Evolutionary conservation across 2,888 invertebrate genomes (phyloP), one percentile per base, ranked within the genome.

Genomic region (Metellina segmentata): DNA sequence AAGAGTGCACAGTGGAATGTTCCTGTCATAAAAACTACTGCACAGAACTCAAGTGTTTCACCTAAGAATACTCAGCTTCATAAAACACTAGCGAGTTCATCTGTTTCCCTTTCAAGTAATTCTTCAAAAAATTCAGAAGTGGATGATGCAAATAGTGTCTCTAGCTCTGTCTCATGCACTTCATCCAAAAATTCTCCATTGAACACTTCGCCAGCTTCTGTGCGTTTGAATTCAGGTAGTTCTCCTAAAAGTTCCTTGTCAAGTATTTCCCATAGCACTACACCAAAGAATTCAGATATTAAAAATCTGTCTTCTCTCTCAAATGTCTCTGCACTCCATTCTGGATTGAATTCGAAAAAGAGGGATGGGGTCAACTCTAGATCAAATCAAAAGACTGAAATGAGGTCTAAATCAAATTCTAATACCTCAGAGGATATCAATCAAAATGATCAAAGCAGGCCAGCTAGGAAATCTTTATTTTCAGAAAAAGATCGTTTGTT

Each of bases 211-310:
- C 52, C 85, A 7, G 70, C 53, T 11, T 82, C 49, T 48, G 81
- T 34, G 11, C 51, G 69, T 9, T 49, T 51, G 19, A 61, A 70
- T 16, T 48, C 74, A 69, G 71, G 53, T 16, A 77, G 34, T 86
- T 86, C 77, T 8, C 72, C 85, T n/a, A 91, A 91, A 91, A 83
- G 83, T 83, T 90, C 89, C 77, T 85, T 51, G 19, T 71, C 79
- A 53, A 85, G 53, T 52, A 78, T 52, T 77, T 16, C 83, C 75
- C 19, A 48, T 69, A 75, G 75, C 13, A 49, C 9, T 81, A n/a
- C 72, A 19, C 48, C 52, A 9, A 86, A 83, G 69, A 87, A 77
- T 83, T 78, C 53, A 16, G 75, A 82, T 19, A 61, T 61, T 20
- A 83, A 72, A 19, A 20, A 34, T 49, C 53, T 71, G 71, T 19